Conservation (phyloP, 2,797 vertebrate genomes). For the Erpetoichthys calabaricus region DNA sequence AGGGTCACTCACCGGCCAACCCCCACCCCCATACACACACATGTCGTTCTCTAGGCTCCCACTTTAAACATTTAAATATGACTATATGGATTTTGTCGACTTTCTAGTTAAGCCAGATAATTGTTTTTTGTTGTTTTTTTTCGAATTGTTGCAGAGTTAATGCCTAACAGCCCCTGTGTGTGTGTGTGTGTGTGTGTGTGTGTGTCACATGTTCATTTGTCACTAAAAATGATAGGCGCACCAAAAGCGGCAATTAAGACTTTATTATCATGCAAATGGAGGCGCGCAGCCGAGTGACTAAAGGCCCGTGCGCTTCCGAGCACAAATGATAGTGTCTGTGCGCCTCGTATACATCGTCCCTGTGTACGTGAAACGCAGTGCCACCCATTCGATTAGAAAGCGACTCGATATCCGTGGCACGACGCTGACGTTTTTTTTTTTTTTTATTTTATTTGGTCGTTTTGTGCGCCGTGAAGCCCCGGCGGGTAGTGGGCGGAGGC, state of each 20-base stretch:
- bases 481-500: constrained; percentile 6
- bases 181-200: too few relatives aligned
- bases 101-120: too few relatives aligned
- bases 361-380: constrained; percentile 5
- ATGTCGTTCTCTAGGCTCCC: too few relatives aligned
- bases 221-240: background rate
- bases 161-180: too few relatives aligned
- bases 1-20: too few relatives aligned
- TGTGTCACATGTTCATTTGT: too few relatives aligned
- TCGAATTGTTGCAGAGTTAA: too few relatives aligned
- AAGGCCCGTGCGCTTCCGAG: background rate
- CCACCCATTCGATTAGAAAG: constrained; percentile 12
- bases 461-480: background rate
- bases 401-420: constrained; percentile 11
- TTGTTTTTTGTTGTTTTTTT: too few relatives aligned
- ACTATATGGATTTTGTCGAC: too few relatives aligned
- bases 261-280: constrained; percentile 4
- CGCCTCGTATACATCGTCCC: background rate
- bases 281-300: background rate
- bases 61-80: too few relatives aligned
- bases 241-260: constrained; percentile 2
- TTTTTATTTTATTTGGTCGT: constrained; percentile 18
- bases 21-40: too few relatives aligned
- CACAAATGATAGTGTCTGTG: constrained; percentile 9
- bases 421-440: constrained; percentile 14